Percentiles rank a stretch among this genome's conserved stretches.
phyloP scores from a whole-genome alignment of 2,888 invertebrate genomes.

The Petrophora chlorosata region DNA sequence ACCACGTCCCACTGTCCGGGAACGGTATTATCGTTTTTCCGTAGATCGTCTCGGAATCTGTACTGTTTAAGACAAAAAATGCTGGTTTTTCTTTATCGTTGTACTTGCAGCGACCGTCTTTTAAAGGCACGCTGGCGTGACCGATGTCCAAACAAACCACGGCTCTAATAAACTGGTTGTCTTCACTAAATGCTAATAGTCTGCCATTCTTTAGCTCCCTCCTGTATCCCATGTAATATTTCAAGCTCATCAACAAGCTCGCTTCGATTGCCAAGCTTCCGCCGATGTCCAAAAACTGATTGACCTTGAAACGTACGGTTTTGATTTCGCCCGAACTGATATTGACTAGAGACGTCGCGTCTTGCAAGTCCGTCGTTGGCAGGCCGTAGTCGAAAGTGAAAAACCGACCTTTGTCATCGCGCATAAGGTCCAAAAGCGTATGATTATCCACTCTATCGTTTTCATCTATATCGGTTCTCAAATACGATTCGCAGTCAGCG shows the following conservation, averaged over 20 bases:
- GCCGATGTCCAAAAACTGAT: slow-evolving; percentile 89
- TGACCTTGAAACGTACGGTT: slow-evolving; percentile 87
- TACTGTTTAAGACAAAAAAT: slow-evolving; percentile 86
- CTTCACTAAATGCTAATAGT: slow-evolving; percentile 70
- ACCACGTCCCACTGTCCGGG: slow-evolving; percentile 93
- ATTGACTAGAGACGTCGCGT: slow-evolving; percentile 86
- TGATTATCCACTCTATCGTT: slow-evolving; percentile 50
- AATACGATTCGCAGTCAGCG: slow-evolving; percentile 69
- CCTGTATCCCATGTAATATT: slow-evolving; percentile 76
- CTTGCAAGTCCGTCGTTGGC: slow-evolving; percentile 85
- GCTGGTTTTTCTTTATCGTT: slow-evolving; percentile 80
- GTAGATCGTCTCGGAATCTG: slow-evolving; percentile 85
- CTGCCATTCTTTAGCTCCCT: slow-evolving; percentile 54
- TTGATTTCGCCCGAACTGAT: slow-evolving; percentile 86
- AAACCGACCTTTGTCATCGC: slow-evolving; percentile 87
- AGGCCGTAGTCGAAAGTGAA: slow-evolving; percentile 91
- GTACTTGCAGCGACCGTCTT: slow-evolving; percentile 84
- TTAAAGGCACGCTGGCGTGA: slow-evolving; percentile 84
- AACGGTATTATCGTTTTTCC: slow-evolving; percentile 88
- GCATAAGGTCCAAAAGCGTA: slow-evolving; percentile 67
- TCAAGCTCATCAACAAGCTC: slow-evolving; percentile 85
- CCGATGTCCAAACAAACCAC: slow-evolving; percentile 86
- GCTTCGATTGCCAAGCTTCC: slow-evolving; percentile 90
- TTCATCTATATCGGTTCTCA: slow-evolving; percentile 52
- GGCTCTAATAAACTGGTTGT: slow-evolving; percentile 78